Evolutionary conservation across 2,797 vertebrate genomes (phyloP), one percentile per base, ranked within the genome.

Genomic region (Alauda arvensis): DNA sequence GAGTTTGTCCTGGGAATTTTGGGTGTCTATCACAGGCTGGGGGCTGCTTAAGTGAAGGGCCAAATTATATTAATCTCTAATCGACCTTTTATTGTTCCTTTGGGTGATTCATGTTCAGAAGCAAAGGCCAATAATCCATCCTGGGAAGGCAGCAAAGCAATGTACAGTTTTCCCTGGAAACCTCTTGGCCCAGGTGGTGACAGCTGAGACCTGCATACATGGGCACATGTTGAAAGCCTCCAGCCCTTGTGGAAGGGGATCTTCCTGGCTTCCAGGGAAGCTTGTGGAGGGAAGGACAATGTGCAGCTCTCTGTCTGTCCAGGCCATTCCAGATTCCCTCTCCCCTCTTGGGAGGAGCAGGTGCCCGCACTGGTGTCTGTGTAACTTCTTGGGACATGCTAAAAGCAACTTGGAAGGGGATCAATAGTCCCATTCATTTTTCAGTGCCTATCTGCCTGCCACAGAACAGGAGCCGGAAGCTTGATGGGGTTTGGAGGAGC

Each of bases 321-420:
- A 10, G 77, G 15, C 52, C 33, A 8, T 10, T 63, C 33, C 65
- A 52, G 59, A 14, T 31, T 59, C 20, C 61, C 42, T 24, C 3
- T 1, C 13, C 51, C 9, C 12, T 0, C 26, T 0, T 1, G 42
- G 33, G 37, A 72, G 8, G 53, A 68, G 63, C 43, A 69, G 56
- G 40, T 65, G 31, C 75, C 83, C 7, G 0, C 10, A 1, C 13
- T 0, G 1, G 19, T 8, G 14, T 8, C 82, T 80, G 59, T 0
- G 10, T 8, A 66, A 18, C 74, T 72, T 48, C 84, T 93, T 0
- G 0, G 48, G 59, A 85, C 1, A 14, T 83, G 89, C 59, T 87
- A 60, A 87, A 80, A 85, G 70, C 77, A 51, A 8, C 74, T 45
- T 92, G 94, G 87, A 89, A 68, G 26, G 13, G 40, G 67, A 62